Base-by-base conservation (phyloP, 1,140 invertebrate genomes). In the Ceratoteleas bidentatus region DNA sequence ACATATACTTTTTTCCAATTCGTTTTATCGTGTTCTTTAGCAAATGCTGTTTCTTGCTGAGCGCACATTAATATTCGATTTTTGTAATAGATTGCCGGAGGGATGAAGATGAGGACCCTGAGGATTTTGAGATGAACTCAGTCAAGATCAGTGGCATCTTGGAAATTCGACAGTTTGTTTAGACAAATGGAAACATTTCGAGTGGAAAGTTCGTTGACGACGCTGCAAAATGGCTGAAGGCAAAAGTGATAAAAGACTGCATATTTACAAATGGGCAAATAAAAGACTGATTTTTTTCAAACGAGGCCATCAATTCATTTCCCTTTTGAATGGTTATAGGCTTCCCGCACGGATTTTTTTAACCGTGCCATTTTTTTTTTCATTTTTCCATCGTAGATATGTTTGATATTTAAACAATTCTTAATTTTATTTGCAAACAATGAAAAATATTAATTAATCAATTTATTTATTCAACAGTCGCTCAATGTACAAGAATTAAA, bases 11-110 rank as follows among this genome's bases (percentile, higher is more conserved):
- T 40, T 58, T 34, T 32, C 8, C 24, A 16, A 36, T 45, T 83
- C 50, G 50, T 54, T 78, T 74, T 52, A 47, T 33, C 50, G 53
- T 54, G 40, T 68, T 45, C 11, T 61, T 54, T 66, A 78, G 11
- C 38, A 10, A 34, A 13, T 14, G 9, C 15, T 4, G 9, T 13
- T 6, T 52, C 6, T 8, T 6, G 4, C 43, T 0, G 36, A 33
- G 11, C 65, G 60, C 33, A 36, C 49, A 85, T 83, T 89, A 86
- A 89, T 85, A 80, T 58, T 73, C 77, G 85, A 73, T 87, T 88
- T 89, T 88, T 87, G 64, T 87, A 60, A 83, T 87, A 90, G 89
- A 89, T 90, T 73, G 74, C 86, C 83, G 83, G 75, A 85, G 43
- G 87, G 89, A 86, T 89, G 87, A 89, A 76, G 75, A 81, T 45